Evolutionary conservation across 2,888 invertebrate genomes (phyloP), one percentile per base, ranked within the genome.

Genomic region (Beris morrisii): DNA sequence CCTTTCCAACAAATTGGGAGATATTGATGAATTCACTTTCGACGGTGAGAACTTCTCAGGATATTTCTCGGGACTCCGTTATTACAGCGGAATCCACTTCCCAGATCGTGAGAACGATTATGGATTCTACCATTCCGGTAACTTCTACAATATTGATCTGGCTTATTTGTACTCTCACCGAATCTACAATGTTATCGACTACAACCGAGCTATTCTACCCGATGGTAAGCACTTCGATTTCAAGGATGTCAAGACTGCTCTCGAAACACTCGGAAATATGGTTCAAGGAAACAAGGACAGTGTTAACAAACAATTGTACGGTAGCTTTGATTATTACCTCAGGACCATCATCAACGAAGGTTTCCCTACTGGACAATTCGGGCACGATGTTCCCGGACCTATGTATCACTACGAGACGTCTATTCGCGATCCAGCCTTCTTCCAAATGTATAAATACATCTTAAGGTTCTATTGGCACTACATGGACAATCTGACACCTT

Each of bases 401-500:
- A 79, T 89, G 67, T 86, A 89, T 76, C 82, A 83, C 68, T 87
- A 86, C 76, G 84, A 86, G 72, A 88, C 89, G 9, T 84, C 87
- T 55, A 79, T 89, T 57, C 87, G 90, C 67, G 91, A 91, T 74
- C 91, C 91, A 7, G 83, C 88, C 15, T 90, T 89, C 84, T 91
- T 86, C 77, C 84, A 86, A 73, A 80, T 90, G 55, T 87, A 86
- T 76, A 87, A 88, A 77, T 85, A 85, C 38, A 80, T 90, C 59
- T 73, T 84, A 15, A 77, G 83, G 66, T 82, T 84, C 70, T 84
- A 87, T 74, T 79, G 83, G 73, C 83, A 86, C 55, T 86, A 87
- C 81, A 87, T 88, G 76, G 76, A 79, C 50, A 84, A 83, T 67
- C 81, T 87, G 69, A 84, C 85, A 45, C 80, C 82, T 57, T 91